phyloP scores from a whole-genome alignment of 2,113 vertebrate species.

The Lota lota region DNA sequence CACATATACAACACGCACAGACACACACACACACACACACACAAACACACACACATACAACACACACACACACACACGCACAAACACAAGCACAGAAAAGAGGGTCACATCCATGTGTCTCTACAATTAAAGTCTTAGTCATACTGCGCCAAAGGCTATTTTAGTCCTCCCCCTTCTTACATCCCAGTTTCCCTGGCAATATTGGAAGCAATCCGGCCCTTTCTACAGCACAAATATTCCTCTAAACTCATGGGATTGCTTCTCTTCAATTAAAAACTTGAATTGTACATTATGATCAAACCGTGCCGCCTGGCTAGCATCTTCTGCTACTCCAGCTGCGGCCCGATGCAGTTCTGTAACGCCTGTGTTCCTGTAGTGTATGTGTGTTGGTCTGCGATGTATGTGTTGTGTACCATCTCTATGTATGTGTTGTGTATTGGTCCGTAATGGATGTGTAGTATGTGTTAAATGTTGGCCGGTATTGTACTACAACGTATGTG shows the following conservation, averaged over 20 bases:
- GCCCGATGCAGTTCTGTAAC: too few relatives aligned
- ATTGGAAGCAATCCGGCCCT: slow-evolving; percentile 7
- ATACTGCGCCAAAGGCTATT: slow-evolving; percentile 56
- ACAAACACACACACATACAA: slow-evolving; percentile 23
- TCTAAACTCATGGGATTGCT: neutral
- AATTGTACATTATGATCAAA: slow-evolving; percentile 30
- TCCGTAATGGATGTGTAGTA: too few relatives aligned
- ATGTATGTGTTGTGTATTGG: too few relatives aligned
- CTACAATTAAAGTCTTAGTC: slow-evolving; percentile 61
- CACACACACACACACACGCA: slow-evolving; percentile 23
- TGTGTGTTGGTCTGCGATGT: too few relatives aligned
- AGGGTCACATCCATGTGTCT: slow-evolving; percentile 48
- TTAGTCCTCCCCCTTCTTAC: slow-evolving; percentile 37
- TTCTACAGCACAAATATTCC: slow-evolving; percentile 5
- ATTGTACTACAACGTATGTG: too few relatives aligned
- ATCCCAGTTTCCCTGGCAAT: slow-evolving; percentile 42
- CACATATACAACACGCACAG: slow-evolving; percentile 13
- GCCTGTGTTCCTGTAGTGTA: too few relatives aligned
- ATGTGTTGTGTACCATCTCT: too few relatives aligned
- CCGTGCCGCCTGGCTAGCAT: slow-evolving; percentile 1
- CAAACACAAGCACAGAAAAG: slow-evolving; percentile 32
- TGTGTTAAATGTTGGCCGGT: too few relatives aligned
- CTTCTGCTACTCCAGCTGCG: neutral
- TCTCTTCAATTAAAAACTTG: slow-evolving; percentile 7
- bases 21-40: slow-evolving; percentile 21